phyloP scores from a whole-genome alignment of 2,888 invertebrate genomes.

The Mesopsocus fuscifrons region DNA sequence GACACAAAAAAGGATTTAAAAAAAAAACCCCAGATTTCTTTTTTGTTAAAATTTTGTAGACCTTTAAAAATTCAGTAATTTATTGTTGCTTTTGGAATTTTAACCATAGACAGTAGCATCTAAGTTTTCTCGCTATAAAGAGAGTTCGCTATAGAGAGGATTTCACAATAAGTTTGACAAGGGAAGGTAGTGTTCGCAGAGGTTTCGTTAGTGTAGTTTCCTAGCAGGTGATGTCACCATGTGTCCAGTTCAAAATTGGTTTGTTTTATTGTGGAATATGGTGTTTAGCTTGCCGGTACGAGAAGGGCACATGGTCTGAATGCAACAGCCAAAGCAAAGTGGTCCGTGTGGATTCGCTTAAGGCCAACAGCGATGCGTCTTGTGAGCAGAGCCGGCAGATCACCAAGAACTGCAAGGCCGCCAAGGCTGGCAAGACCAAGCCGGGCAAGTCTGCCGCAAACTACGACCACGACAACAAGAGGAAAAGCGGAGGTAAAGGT shows the following conservation, averaged over 20 bases:
- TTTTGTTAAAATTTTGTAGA: no score
- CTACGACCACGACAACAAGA: not conserved
- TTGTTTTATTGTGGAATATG: no score
- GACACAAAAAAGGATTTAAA: not conserved
- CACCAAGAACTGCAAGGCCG: slow-evolving; percentile 73
- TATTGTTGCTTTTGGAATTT: no score
- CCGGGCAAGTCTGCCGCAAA: slow-evolving; percentile 30
- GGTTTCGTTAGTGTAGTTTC: no score
- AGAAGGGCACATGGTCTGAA: slow-evolving; percentile 72
- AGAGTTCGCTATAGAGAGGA: no score
- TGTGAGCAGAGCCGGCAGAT: slow-evolving; percentile 68
- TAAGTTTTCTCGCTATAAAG: no score
- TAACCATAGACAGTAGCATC: no score
- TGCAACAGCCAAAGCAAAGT: slow-evolving; percentile 64
- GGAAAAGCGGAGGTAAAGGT: slow-evolving; percentile 5
- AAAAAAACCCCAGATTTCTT: not conserved
- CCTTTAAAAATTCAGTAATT: no score
- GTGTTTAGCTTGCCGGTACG: slow-evolving; percentile 72
- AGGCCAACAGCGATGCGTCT: slow-evolving; percentile 53
- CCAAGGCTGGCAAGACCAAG: slow-evolving; percentile 39
- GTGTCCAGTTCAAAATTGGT: no score
- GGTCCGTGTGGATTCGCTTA: slow-evolving; percentile 64
- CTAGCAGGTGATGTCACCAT: no score
- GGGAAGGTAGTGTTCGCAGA: no score
- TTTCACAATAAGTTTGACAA: no score